phyloP scores from a whole-genome alignment of 2,888 invertebrate genomes.

The Athalia rosae region DNA sequence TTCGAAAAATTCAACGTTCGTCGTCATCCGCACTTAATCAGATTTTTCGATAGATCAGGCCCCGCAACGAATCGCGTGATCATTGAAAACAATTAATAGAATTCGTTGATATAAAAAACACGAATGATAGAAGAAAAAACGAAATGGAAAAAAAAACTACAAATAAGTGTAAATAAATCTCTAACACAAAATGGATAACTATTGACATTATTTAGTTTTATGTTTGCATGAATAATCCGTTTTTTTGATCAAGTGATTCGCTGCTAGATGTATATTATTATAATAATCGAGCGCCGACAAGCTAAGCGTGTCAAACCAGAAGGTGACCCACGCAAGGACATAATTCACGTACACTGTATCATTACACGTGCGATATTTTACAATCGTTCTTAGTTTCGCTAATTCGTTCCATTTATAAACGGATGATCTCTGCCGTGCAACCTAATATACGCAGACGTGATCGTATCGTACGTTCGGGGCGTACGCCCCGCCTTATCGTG shows the following conservation, averaged over 20 bases:
- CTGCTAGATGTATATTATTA: background rate
- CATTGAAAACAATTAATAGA: no score
- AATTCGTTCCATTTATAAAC: conserved; percentile 22
- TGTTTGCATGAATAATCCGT: background rate
- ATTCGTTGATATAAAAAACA: no score
- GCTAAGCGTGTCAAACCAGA: background rate
- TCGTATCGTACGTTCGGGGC: no score
- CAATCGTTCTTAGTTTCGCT: conserved; percentile 14
- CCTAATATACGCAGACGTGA: background rate
- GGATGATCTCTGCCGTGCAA: conserved; percentile 6
- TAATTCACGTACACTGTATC: background rate
- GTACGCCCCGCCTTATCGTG: no score
- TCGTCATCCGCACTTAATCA: no score
- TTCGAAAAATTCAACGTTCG: no score
- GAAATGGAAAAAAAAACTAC: no score
- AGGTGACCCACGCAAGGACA: conserved; percentile 10
- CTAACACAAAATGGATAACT: conserved; percentile 1
- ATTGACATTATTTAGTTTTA: background rate
- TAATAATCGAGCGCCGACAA: background rate
- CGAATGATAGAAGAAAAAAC: no score
- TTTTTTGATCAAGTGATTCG: conserved; percentile 13
- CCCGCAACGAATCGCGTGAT: no score
- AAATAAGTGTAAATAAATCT: background rate
- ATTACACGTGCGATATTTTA: background rate
- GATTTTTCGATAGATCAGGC: no score